Evolutionary conservation across 2,797 vertebrate species (phyloP).

Genomic region (Cheirogaleus major): DNA sequence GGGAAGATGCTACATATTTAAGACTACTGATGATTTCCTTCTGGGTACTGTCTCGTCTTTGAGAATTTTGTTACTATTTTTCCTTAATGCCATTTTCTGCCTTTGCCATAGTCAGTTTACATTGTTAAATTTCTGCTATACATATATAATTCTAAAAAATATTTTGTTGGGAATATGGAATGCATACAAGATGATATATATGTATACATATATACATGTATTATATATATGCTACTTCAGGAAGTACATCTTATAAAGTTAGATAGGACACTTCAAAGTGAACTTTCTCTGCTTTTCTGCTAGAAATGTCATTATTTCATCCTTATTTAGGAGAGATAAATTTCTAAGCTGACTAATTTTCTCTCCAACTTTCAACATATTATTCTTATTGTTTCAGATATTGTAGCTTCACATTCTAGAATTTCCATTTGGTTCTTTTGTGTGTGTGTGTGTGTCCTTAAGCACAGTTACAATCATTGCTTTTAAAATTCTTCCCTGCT

Average conservation of each 20-base stretch:
- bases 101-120: not conserved
- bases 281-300: not conserved
- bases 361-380: not conserved
- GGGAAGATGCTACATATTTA: not conserved
- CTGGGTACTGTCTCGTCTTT: not conserved
- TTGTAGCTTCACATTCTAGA: not conserved
- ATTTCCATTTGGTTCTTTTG: not conserved
- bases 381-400: not conserved
- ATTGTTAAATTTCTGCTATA: not conserved
- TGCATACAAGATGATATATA: not conserved
- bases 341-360: slow-evolving; percentile 6
- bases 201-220: too few species aligned
- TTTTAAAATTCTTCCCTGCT: not conserved
- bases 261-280: not conserved
- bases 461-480: not conserved
- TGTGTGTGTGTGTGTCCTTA: not conserved
- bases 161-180: not conserved
- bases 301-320: not conserved
- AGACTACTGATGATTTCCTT: not conserved
- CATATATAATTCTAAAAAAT: not conserved
- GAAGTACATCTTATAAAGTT: not conserved
- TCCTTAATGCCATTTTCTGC: not conserved
- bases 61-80: not conserved
- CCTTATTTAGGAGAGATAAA: not conserved
- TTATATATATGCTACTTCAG: not conserved